phyloP scores from a whole-genome alignment of 2,888 invertebrate species.

The Synergus gifuensis region DNA sequence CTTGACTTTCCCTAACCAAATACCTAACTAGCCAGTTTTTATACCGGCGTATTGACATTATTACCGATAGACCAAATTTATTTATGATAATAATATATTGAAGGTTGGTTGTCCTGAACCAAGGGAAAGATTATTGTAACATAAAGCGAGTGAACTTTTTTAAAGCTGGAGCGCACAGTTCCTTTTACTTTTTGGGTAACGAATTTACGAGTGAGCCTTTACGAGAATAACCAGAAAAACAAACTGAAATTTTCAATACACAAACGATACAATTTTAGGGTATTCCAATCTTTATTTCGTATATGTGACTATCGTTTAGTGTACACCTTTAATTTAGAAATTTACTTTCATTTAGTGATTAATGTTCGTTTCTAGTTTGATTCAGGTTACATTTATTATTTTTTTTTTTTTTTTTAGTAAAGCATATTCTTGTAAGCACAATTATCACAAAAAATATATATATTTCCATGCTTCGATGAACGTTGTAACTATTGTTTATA shows the following conservation, averaged over 20 bases:
- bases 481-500: conserved; percentile 21
- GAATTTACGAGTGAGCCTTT: conserved; percentile 5
- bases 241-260: conserved; percentile 6
- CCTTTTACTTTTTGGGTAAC: conserved; percentile 56
- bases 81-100: conserved; percentile 77
- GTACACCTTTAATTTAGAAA: neutral
- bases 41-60: conserved; percentile 76
- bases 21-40: conserved; percentile 72
- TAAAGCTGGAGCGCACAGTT: conserved; percentile 75
- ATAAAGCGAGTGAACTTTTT: conserved; percentile 71
- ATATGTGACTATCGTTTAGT: neutral
- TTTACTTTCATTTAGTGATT: neutral
- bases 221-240: conserved; percentile 6
- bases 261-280: conserved; percentile 12
- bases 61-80: conserved; percentile 78
- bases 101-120: conserved; percentile 74
- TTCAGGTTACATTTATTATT: neutral
- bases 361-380: neutral
- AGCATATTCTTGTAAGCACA: neutral
- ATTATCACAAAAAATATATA: neutral
- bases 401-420: neutral
- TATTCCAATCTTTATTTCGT: conserved; percentile 1
- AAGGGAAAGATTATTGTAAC: conserved; percentile 74
- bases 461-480: conserved; percentile 7
- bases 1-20: conserved; percentile 71